phyloP scores from a whole-genome alignment of 2,797 vertebrate genomes.

The Trachurus trachurus region DNA sequence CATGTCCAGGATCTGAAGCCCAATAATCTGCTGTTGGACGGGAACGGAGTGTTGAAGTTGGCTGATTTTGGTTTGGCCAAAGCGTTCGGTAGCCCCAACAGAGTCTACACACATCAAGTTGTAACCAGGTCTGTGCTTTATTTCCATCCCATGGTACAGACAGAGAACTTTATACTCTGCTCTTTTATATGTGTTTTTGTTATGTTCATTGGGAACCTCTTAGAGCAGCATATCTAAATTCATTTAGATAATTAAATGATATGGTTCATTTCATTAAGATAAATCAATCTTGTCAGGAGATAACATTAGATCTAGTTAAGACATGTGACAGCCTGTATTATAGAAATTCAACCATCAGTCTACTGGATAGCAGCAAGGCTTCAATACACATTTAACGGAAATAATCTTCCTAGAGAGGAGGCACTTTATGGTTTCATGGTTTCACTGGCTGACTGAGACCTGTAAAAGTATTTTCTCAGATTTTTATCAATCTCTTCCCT shows the following conservation, averaged over 20 bases:
- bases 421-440: not conserved
- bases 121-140: slow-evolving; percentile 91
- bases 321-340: not conserved
- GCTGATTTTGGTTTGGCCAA: slow-evolving; percentile 98
- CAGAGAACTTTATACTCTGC: not conserved
- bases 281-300: not conserved
- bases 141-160: not conserved
- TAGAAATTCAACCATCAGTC: not conserved
- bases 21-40: slow-evolving; percentile 96
- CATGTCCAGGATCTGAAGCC: slow-evolving; percentile 94
- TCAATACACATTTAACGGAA: not conserved
- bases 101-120: slow-evolving; percentile 97
- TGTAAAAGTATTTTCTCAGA: slow-evolving; percentile 10
- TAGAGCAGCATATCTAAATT: not conserved
- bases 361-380: not conserved
- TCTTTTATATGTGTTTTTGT: not conserved
- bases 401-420: not conserved
- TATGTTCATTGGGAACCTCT: not conserved
- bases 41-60: slow-evolving; percentile 95
- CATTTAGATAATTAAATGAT: not conserved
- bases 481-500: slow-evolving; percentile 42
- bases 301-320: not conserved
- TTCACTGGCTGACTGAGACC: not conserved
- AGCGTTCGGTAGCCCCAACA: slow-evolving; percentile 96
- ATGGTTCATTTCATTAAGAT: not conserved